Evolutionary conservation across 2,113 vertebrate species (phyloP).

Genomic region (Neodontobutis hainanensis): DNA sequence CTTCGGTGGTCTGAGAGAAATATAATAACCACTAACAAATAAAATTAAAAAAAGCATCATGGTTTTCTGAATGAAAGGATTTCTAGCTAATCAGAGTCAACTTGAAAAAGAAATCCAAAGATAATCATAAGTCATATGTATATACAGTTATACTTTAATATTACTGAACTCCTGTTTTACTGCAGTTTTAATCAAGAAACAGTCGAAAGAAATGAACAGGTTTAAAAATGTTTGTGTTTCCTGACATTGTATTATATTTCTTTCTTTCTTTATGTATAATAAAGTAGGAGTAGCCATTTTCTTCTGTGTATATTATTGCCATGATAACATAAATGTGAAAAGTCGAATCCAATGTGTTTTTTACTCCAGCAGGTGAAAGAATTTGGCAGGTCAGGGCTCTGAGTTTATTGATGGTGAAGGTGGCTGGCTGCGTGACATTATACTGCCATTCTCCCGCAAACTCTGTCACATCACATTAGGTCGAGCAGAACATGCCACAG

Average conservation of each 20-base stretch:
- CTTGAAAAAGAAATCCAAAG: neutral
- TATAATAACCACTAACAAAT: no score
- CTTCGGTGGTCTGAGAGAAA: no score
- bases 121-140: neutral
- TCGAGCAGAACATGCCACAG: conserved; percentile 14
- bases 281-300: conserved; percentile 12
- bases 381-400: conserved; percentile 12
- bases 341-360: neutral
- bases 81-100: no score
- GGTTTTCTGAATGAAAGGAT: no score
- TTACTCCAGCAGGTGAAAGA: conserved; percentile 3
- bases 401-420: conserved; percentile 43
- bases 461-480: conserved; percentile 58
- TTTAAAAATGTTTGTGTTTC: conserved; percentile 4
- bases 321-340: conserved; percentile 29
- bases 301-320: conserved; percentile 36
- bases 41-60: no score
- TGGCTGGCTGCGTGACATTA: conserved; percentile 29
- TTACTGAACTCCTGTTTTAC: conserved; percentile 35
- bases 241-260: conserved; percentile 43
- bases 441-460: conserved; percentile 15
- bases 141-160: conserved; percentile 4
- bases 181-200: conserved; percentile 23
- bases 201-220: conserved; percentile 5
- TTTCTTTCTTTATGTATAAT: conserved; percentile 40